Evolutionary conservation across 2,113 vertebrate genomes (phyloP).

Genomic region (Brachypteracias leptosomus): DNA sequence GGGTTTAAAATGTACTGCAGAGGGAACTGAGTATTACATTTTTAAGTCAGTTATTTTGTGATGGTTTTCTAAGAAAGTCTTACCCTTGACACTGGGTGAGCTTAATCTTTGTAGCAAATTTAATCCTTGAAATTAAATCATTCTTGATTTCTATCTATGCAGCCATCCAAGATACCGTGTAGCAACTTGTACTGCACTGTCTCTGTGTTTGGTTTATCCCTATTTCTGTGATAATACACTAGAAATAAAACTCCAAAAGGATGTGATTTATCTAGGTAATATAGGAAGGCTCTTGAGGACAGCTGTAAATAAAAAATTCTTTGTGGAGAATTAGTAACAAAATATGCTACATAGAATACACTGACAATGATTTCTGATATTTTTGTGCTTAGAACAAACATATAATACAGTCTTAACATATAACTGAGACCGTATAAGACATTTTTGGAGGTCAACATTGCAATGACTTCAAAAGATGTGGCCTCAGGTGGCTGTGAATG

Average conservation of each 20-base stretch:
- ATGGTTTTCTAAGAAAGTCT: not conserved
- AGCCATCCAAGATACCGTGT: not conserved
- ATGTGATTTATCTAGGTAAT: not conserved
- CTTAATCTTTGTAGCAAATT: not conserved
- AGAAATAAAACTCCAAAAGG: not conserved
- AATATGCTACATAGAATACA: not conserved
- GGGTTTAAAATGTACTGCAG: not conserved
- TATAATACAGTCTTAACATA: not conserved
- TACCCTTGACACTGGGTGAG: not conserved
- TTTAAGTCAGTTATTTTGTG: not conserved
- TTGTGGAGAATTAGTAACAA: not conserved
- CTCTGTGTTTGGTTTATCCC: not conserved
- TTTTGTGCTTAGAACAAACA: not conserved
- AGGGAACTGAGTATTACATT: not conserved
- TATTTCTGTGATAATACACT: not conserved
- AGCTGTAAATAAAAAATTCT: not conserved
- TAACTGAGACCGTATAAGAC: not conserved
- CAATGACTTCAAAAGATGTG: not conserved
- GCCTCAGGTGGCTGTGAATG: not conserved
- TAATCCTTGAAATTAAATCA: not conserved
- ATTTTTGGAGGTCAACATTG: not conserved
- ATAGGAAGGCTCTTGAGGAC: not conserved
- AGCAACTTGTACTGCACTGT: not conserved
- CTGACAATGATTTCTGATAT: not conserved
- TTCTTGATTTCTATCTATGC: not conserved